These are phyloP conservation scores for Metopolophium dirhodum DNA, from an alignment of 1,140 invertebrate genomes.

Conservation along the genomic window DNA sequence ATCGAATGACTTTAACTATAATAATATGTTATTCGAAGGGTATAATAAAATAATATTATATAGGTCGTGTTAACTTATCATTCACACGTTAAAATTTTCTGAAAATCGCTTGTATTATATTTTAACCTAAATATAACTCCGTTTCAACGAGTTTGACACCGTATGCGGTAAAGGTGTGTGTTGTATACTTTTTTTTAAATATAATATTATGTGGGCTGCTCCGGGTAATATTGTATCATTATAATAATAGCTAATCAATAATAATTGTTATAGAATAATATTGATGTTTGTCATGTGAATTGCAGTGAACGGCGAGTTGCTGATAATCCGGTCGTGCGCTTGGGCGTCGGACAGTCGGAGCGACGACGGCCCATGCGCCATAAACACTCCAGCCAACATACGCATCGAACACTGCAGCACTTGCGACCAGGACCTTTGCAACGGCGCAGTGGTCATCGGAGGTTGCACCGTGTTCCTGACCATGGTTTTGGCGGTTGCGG, in stretches of 20 bases:
- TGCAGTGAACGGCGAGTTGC: slow-evolving; percentile 65
- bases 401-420: slow-evolving; percentile 64
- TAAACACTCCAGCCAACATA: slow-evolving; percentile 63
- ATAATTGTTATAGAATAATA: neutral
- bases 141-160: no score
- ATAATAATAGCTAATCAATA: neutral
- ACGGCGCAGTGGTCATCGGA: slow-evolving; percentile 62
- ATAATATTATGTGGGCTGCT: no score
- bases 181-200: no score
- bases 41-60: no score
- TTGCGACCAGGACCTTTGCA: slow-evolving; percentile 61
- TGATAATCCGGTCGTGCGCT: slow-evolving; percentile 67
- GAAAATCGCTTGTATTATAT: no score
- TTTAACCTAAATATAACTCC: no score
- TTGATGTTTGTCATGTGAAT: slow-evolving; percentile 38
- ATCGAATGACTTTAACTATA: no score
- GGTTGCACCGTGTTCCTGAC: slow-evolving; percentile 62
- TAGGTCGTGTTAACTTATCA: no score
- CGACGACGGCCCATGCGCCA: slow-evolving; percentile 65
- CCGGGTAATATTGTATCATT: neutral
- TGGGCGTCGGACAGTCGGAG: slow-evolving; percentile 66
- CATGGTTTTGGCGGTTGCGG: slow-evolving; percentile 63
- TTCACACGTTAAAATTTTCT: no score
- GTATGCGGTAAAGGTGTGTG: no score
- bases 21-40: no score